A percentile compares a stretch with the other conserved stretches of the same genome.
Conservation (phyloP, 1,140 invertebrate genomes). For the Drosophila sturtevanti region DNA sequence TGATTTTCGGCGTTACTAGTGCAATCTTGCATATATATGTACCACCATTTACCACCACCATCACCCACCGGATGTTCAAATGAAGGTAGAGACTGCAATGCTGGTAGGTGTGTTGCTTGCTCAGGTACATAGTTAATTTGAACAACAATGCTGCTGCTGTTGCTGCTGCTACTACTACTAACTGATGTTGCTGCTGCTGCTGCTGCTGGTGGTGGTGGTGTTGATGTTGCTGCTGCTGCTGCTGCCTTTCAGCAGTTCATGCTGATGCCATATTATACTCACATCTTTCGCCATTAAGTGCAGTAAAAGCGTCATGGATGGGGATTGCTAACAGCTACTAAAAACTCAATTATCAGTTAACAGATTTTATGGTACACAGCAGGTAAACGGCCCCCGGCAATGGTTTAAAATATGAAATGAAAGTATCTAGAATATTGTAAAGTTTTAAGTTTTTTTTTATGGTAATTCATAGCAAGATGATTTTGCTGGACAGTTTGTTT, state of each 20-base stretch:
- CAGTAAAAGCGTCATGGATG: slow-evolving; percentile 58
- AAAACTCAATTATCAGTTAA: slow-evolving; percentile 74
- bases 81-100: slow-evolving; percentile 7
- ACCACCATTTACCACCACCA: no score
- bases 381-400: background rate
- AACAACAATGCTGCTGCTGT: slow-evolving; percentile 58
- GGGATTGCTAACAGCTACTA: slow-evolving; percentile 74
- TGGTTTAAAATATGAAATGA: background rate
- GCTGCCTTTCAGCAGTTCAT: background rate
- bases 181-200: slow-evolving; percentile 33
- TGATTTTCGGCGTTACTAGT: slow-evolving; percentile 41
- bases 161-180: slow-evolving; percentile 12
- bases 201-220: slow-evolving; percentile 26
- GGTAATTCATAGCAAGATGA: background rate
- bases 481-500: background rate
- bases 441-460: background rate
- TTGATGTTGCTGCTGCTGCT: background rate
- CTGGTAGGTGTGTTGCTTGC: slow-evolving; percentile 2
- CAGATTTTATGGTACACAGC: slow-evolving; percentile 28
- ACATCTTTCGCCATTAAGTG: slow-evolving; percentile 65
- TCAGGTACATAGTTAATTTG: slow-evolving; percentile 61
- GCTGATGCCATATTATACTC: slow-evolving; percentile 32
- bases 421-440: background rate
- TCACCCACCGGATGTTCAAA: background rate
- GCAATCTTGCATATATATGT: slow-evolving; percentile 9